A percentile compares a stretch with the other conserved stretches of the same genome.
phyloP scores from a whole-genome alignment of 2,797 vertebrate genomes.

The Cossypha caffra region DNA sequence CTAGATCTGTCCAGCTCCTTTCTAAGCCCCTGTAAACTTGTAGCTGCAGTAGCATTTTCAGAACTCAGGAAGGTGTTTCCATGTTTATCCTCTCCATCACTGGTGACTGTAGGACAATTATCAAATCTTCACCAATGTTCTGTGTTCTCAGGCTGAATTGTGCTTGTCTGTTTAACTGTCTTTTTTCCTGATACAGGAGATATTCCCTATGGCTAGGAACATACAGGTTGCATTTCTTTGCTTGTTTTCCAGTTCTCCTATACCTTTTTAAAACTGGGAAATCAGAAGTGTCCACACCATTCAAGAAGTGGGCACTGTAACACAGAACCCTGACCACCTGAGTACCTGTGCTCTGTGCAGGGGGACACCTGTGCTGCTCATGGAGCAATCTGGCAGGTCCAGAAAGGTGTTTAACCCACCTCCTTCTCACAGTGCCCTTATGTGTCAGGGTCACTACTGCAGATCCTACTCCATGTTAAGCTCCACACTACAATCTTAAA shows the following conservation, averaged over 20 bases:
- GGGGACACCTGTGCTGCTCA: background rate
- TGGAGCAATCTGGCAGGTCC: background rate
- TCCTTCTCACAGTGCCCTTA: background rate
- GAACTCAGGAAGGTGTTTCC: background rate
- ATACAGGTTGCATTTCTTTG: background rate
- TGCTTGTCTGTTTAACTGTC: background rate
- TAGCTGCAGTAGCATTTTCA: background rate
- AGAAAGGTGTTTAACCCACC: background rate
- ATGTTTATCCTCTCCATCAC: background rate
- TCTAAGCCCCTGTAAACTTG: background rate
- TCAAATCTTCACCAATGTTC: background rate
- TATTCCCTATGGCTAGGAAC: background rate
- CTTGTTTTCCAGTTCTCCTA: background rate
- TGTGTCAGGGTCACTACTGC: background rate
- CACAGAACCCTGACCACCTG: background rate
- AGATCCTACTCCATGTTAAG: background rate
- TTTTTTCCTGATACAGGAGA: background rate
- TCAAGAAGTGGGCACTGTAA: background rate
- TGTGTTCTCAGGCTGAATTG: background rate
- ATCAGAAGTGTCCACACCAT: background rate
- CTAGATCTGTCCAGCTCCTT: background rate
- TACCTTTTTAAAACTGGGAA: background rate
- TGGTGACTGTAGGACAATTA: background rate
- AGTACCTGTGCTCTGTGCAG: background rate
- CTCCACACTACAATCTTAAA: background rate